These are phyloP conservation scores for Drosophila fulvimacula DNA, from an alignment of 2,888 invertebrate species.

Conservation along the genomic window DNA sequence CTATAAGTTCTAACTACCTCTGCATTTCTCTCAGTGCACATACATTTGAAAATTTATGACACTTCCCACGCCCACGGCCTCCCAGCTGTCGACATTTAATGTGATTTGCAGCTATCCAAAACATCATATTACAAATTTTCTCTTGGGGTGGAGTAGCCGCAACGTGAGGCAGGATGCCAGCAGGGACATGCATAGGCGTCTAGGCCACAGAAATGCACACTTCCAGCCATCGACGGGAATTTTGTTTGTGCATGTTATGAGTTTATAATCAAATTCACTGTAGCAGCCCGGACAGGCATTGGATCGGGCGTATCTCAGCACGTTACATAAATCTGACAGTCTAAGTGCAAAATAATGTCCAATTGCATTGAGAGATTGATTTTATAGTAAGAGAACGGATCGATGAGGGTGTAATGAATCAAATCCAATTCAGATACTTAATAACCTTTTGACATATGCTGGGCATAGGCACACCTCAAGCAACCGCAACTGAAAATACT, in stretches of 20 bases:
- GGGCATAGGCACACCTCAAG: too few relatives aligned
- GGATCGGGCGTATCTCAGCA: slow-evolving; percentile 37
- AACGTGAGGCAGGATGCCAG: background rate
- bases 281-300: slow-evolving; percentile 18
- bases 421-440: background rate
- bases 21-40: slow-evolving; percentile 1
- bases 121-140: slow-evolving; percentile 38
- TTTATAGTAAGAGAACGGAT: background rate
- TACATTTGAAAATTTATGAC: slow-evolving; percentile 2
- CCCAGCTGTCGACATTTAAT: slow-evolving; percentile 41
- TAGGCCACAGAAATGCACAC: slow-evolving; percentile 47
- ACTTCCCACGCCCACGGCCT: background rate
- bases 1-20: background rate
- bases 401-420: background rate
- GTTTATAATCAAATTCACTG: slow-evolving; percentile 55
- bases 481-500: background rate
- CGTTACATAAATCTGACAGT: slow-evolving; percentile 17
- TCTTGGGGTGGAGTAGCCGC: background rate
- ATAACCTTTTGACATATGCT: background rate
- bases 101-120: slow-evolving; percentile 42
- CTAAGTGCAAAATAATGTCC: slow-evolving; percentile 25
- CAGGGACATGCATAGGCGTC: slow-evolving; percentile 29
- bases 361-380: slow-evolving; percentile 17
- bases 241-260: background rate
- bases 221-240: slow-evolving; percentile 25